Conservation (phyloP, 2,113 vertebrate genomes). For the Saimiri boliviensis region DNA sequence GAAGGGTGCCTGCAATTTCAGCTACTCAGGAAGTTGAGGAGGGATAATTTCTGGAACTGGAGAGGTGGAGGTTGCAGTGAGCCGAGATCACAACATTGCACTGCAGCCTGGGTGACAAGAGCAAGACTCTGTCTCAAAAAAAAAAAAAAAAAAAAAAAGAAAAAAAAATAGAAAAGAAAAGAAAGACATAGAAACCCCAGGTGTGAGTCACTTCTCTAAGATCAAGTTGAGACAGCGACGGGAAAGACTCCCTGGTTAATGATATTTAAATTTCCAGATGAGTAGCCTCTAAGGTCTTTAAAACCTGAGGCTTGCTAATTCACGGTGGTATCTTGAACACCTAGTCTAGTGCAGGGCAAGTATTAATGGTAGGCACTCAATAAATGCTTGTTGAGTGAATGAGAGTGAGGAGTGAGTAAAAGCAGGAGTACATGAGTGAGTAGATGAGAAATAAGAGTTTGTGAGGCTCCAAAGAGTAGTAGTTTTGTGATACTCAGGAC, state of each 20-base stretch:
- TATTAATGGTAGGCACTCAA: no score
- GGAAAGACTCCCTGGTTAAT: background rate
- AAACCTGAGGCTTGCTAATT: background rate
- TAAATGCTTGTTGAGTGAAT: background rate
- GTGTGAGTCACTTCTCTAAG: background rate
- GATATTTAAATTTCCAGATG: background rate
- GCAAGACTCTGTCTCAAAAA: no score
- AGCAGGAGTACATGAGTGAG: background rate
- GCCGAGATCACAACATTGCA: no score
- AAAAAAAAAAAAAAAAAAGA: no score
- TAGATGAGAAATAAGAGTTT: background rate
- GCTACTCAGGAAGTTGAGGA: no score
- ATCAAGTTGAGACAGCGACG: background rate
- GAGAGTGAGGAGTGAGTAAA: background rate
- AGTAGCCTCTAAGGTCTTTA: background rate
- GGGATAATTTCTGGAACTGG: no score
- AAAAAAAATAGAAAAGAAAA: no score
- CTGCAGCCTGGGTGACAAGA: no score
- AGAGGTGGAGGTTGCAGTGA: no score
- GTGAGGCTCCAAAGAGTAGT: background rate
- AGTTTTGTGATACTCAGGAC: background rate
- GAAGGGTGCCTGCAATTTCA: no score
- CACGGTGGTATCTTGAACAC: background rate
- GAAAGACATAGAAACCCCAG: no score
- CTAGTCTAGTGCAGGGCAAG: background rate